phyloP scores from a whole-genome alignment of 2,888 invertebrate genomes.

The Plebejus argus region DNA sequence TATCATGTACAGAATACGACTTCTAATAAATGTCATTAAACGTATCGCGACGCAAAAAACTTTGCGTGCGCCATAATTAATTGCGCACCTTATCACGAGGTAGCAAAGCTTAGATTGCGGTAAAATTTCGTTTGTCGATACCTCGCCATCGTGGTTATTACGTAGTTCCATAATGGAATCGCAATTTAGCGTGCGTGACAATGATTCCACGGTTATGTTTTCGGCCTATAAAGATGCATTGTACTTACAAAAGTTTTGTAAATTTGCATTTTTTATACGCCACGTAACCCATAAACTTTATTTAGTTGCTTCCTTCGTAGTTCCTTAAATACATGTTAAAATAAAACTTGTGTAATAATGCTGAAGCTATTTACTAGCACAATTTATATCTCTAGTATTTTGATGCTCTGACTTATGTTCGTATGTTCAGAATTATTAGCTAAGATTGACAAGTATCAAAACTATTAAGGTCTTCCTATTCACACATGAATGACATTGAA shows the following conservation, averaged over 20 bases:
- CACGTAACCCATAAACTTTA: background rate
- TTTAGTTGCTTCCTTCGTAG: background rate
- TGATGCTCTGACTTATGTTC: no score
- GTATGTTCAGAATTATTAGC: background rate
- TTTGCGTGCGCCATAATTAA: conserved; percentile 35
- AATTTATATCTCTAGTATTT: no score
- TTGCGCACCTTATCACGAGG: conserved; percentile 34
- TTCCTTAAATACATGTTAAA: background rate
- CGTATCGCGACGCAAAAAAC: conserved; percentile 57
- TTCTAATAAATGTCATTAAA: conserved; percentile 80
- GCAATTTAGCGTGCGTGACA: conserved; percentile 75
- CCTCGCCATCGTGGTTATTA: conserved; percentile 50
- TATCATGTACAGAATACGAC: conserved; percentile 78
- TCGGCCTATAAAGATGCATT: conserved; percentile 28
- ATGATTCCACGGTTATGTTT: conserved; percentile 59
- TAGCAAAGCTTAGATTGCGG: conserved; percentile 44
- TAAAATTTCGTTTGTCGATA: conserved; percentile 23
- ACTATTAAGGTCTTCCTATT: background rate
- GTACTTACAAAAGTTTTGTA: conserved; percentile 23
- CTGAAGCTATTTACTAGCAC: no score
- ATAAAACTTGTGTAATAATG: background rate
- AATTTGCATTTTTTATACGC: conserved; percentile 29
- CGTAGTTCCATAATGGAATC: conserved; percentile 76
- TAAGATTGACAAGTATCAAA: background rate
- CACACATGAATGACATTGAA: no score